These are phyloP conservation scores for Eupithecia subfuscata DNA, from an alignment of 2,888 invertebrate species.

Conservation along the genomic window DNA sequence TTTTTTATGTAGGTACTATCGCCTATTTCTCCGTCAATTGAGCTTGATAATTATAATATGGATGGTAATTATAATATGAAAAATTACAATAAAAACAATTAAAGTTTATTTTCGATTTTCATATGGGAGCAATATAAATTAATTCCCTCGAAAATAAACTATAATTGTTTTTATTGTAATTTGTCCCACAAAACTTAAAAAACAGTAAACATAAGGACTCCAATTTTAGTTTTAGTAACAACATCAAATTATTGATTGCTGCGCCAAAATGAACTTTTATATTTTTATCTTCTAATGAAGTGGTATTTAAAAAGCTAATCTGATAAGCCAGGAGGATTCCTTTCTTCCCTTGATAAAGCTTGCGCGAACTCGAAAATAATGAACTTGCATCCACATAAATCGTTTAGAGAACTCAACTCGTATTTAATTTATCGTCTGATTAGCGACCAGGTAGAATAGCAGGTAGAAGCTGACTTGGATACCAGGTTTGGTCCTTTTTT, in stretches of 20 bases:
- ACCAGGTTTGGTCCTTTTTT: constrained; percentile 56
- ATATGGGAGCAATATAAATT: too few species aligned
- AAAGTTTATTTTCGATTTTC: too few species aligned
- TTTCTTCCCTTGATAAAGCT: constrained; percentile 38
- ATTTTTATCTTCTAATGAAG: constrained; percentile 12
- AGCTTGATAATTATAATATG: too few species aligned
- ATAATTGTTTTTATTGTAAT: not conserved
- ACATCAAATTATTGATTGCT: not conserved
- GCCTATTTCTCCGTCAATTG: not conserved
- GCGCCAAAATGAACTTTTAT: not conserved
- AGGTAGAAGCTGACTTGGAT: constrained; percentile 66
- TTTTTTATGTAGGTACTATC: not conserved
- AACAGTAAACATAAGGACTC: not conserved
- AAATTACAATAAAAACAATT: too few species aligned
- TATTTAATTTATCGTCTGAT: constrained; percentile 78
- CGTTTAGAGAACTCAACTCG: constrained; percentile 54
- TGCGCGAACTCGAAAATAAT: constrained; percentile 70
- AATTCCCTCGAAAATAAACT: not conserved
- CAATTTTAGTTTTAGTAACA: not conserved
- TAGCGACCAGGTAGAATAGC: constrained; percentile 71
- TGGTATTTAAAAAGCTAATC: constrained; percentile 28
- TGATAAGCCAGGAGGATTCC: constrained; percentile 42
- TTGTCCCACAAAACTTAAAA: not conserved
- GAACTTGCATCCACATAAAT: constrained; percentile 69
- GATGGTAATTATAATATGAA: too few species aligned